These are phyloP conservation scores for Semotilus atromaculatus DNA, from an alignment of 2,797 vertebrate genomes.

Conservation along the genomic window DNA sequence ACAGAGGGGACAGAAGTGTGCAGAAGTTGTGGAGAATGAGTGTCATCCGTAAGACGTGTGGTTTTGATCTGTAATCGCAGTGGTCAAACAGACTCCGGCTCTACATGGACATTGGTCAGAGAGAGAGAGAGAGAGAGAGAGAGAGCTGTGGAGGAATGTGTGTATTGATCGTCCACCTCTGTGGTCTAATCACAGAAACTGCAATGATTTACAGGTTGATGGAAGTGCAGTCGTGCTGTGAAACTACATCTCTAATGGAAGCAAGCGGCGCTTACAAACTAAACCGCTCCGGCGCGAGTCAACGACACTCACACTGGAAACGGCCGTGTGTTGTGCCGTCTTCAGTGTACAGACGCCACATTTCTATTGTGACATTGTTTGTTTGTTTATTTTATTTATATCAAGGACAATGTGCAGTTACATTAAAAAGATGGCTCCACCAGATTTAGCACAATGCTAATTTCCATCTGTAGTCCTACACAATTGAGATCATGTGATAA, in stretches of 20 bases:
- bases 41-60: slow-evolving; percentile 36
- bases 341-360: background rate
- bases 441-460: too few species aligned
- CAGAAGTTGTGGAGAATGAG: slow-evolving; percentile 49
- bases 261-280: background rate
- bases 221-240: background rate
- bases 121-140: background rate
- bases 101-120: background rate
- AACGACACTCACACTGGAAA: background rate
- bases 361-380: background rate
- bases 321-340: background rate
- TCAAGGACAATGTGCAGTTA: too few species aligned
- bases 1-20: slow-evolving; percentile 37
- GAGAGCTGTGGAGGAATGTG: slow-evolving; percentile 4
- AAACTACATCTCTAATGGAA: background rate
- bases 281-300: background rate
- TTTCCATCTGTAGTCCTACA: too few species aligned
- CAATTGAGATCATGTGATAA: too few species aligned
- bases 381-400: too few species aligned
- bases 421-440: too few species aligned
- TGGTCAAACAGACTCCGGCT: slow-evolving; percentile 17
- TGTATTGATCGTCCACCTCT: slow-evolving; percentile 16
- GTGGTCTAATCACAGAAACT: slow-evolving; percentile 18
- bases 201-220: background rate
- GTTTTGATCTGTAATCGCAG: slow-evolving; percentile 42